A percentile compares a stretch with the other conserved stretches of the same genome.
These are phyloP conservation scores for Morpho achilles DNA, from an alignment of 2,888 invertebrate genomes.

Conservation along the genomic window DNA sequence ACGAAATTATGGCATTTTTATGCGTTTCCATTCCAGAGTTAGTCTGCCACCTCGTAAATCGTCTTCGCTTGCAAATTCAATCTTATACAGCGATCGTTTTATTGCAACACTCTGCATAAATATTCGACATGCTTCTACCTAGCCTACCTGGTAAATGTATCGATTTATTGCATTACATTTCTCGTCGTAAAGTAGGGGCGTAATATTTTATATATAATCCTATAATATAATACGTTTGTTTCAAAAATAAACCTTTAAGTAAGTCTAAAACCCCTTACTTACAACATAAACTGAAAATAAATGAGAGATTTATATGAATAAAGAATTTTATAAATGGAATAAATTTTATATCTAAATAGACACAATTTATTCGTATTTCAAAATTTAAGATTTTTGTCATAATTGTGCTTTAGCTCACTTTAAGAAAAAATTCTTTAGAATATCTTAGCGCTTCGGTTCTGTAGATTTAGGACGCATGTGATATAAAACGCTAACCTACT, in stretches of 20 bases:
- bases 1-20: conserved; percentile 1
- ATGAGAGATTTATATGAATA: too few relatives aligned
- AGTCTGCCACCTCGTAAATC: conserved; percentile 7
- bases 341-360: too few relatives aligned
- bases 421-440: conserved; percentile 7
- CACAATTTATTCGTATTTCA: too few relatives aligned
- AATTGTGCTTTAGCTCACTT: conserved; percentile 2
- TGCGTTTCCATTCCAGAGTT: conserved; percentile 6
- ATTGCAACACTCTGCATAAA: conserved; percentile 42
- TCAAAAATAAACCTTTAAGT: too few relatives aligned
- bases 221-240: too few relatives aligned
- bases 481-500: conserved; percentile 8
- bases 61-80: conserved; percentile 3
- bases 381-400: too few relatives aligned
- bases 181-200: background rate
- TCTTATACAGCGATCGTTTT: conserved; percentile 32
- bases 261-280: too few relatives aligned
- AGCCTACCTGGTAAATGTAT: conserved; percentile 1
- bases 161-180: conserved; percentile 1
- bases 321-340: too few relatives aligned
- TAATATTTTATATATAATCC: too few relatives aligned
- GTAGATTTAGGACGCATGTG: conserved; percentile 3
- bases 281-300: too few relatives aligned
- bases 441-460: conserved; percentile 6
- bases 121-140: conserved; percentile 8